Percentiles rank a stretch among this genome's conserved stretches.
Conservation (phyloP, 2,113 vertebrate genomes). For the Platichthys stellatus region DNA sequence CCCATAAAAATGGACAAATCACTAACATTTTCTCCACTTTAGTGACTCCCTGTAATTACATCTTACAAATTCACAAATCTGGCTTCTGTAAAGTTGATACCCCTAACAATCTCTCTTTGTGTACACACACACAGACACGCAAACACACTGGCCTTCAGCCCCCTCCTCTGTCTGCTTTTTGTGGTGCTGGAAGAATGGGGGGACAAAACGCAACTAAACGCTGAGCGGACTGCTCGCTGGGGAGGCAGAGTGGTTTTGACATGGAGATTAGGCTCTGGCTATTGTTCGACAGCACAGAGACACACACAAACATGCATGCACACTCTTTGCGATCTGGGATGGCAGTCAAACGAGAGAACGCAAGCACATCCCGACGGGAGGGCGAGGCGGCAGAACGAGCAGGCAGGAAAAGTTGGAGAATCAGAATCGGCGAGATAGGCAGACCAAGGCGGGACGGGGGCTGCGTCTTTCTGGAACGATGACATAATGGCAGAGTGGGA, state of each 20-base stretch:
- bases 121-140: slow-evolving; percentile 22
- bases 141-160: slow-evolving; percentile 45
- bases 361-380: slow-evolving; percentile 28
- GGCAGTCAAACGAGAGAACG: slow-evolving; percentile 45
- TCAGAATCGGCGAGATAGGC: slow-evolving; percentile 4
- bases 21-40: not conserved
- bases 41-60: slow-evolving; percentile 67
- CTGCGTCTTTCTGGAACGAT: slow-evolving; percentile 89
- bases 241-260: slow-evolving; percentile 99
- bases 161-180: slow-evolving; percentile 77
- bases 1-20: slow-evolving; percentile 1
- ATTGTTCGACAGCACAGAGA: slow-evolving; percentile 88
- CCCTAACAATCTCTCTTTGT: slow-evolving; percentile 30
- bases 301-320: slow-evolving; percentile 54
- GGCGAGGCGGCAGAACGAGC: not conserved
- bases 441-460: slow-evolving; percentile 58
- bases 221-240: slow-evolving; percentile 94
- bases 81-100: slow-evolving; percentile 81
- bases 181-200: slow-evolving; percentile 95
- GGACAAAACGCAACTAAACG: slow-evolving; percentile 99
- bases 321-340: slow-evolving; percentile 47
- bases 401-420: slow-evolving; percentile 13
- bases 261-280: slow-evolving; percentile 98
- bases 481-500: slow-evolving; percentile 87
- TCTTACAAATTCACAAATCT: slow-evolving; percentile 28